A percentile compares a stretch with the other conserved stretches of the same genome.
Conservation (phyloP, 2,113 vertebrate species). For the Ancistrus triradiatus region DNA sequence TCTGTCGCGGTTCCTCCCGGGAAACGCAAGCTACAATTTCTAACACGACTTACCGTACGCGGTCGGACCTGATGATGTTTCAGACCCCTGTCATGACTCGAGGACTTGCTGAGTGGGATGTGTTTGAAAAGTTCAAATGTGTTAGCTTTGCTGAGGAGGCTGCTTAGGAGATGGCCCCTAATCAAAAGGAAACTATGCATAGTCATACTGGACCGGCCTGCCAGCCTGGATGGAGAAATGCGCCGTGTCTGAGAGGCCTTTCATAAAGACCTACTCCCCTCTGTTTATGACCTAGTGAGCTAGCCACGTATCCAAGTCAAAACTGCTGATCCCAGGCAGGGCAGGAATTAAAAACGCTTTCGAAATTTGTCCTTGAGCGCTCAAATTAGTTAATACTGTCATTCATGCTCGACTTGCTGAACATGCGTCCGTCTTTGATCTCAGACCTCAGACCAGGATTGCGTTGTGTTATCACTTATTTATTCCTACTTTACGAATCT, state of each 20-base stretch:
- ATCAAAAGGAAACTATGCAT: constrained; percentile 48
- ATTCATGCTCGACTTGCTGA: constrained; percentile 15
- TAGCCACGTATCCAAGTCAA: constrained; percentile 31
- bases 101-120: constrained; percentile 10
- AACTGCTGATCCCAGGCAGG: constrained; percentile 23
- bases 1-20: too few relatives aligned
- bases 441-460: too few relatives aligned
- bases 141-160: constrained; percentile 37
- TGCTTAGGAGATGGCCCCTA: constrained; percentile 44
- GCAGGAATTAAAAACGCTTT: constrained; percentile 37
- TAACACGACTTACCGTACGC: neutral
- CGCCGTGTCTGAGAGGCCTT: constrained; percentile 16
- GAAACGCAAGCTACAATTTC: too few relatives aligned
- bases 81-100: constrained; percentile 13
- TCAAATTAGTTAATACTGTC: constrained; percentile 40
- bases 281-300: constrained; percentile 37
- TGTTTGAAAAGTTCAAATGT: constrained; percentile 38
- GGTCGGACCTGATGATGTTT: constrained; percentile 22
- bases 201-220: constrained; percentile 39
- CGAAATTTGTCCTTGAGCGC: constrained; percentile 19
- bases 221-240: constrained; percentile 26
- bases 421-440: too few relatives aligned
- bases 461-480: too few relatives aligned
- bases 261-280: constrained; percentile 19
- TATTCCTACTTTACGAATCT: too few relatives aligned